Conservation (phyloP, 2,888 invertebrate species). For the Pachliopta kotzebuea region DNA sequence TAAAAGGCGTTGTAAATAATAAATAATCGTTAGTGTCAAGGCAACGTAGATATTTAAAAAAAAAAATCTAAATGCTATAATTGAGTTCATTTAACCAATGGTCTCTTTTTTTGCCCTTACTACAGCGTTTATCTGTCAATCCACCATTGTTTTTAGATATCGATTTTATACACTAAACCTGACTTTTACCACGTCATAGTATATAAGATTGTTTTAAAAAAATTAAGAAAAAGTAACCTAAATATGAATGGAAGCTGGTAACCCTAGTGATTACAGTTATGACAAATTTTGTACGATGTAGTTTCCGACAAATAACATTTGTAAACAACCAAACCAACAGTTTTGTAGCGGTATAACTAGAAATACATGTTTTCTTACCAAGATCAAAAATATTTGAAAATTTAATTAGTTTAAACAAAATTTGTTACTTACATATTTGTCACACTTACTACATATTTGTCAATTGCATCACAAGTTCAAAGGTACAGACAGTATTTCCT, state of each 20-base stretch:
- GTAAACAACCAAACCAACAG: constrained; percentile 14
- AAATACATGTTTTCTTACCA: constrained; percentile 11
- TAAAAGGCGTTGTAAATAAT: too few species aligned
- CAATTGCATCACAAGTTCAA: too few species aligned
- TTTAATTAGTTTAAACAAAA: neutral
- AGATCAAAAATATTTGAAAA: neutral
- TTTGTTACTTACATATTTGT: neutral
- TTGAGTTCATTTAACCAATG: too few species aligned
- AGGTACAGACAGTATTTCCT: too few species aligned
- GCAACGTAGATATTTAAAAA: too few species aligned
- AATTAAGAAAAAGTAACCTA: neutral
- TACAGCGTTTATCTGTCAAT: too few species aligned
- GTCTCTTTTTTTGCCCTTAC: too few species aligned
- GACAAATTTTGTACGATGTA: neutral
- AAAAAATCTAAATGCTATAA: too few species aligned
- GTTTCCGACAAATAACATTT: constrained; percentile 21
- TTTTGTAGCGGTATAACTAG: constrained; percentile 17
- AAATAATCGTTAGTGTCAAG: too few species aligned
- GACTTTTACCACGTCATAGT: too few species aligned
- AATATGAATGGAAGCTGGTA: neutral
- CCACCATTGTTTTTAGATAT: too few species aligned
- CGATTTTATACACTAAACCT: too few species aligned
- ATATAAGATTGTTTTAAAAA: neutral
- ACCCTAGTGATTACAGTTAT: constrained; percentile 1
- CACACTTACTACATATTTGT: neutral